Conservation (phyloP, 30 jellyfish, hydroid and myxozoan genomes). For the Mastigias papua region DNA sequence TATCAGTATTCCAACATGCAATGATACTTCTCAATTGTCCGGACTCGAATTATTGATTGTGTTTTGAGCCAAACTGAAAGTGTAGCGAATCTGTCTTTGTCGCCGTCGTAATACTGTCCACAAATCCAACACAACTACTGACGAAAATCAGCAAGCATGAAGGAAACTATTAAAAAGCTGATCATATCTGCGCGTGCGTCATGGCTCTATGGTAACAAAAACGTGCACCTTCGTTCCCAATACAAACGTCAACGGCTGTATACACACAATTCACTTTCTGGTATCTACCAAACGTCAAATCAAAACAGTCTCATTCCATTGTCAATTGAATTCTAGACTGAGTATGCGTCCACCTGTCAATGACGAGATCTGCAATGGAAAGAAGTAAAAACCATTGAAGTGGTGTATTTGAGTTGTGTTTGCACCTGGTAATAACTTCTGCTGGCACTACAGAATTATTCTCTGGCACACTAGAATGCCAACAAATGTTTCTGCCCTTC, state of each 20-base stretch:
- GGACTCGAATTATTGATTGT: too few relatives aligned
- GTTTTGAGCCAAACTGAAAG: neutral
- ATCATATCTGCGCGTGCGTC: constrained; percentile 6
- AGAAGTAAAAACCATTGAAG: too few relatives aligned
- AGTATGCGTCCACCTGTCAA: too few relatives aligned
- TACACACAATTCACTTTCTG: neutral
- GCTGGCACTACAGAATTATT: too few relatives aligned
- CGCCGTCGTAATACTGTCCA: neutral
- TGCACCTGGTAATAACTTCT: too few relatives aligned
- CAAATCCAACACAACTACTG: neutral
- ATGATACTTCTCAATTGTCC: neutral
- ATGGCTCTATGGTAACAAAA: constrained; percentile 3
- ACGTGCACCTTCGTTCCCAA: neutral
- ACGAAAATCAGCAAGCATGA: neutral
- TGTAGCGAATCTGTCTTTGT: neutral
- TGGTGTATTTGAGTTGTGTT: too few relatives aligned
- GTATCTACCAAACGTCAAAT: neutral
- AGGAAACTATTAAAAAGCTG: neutral
- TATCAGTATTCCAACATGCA: neutral
- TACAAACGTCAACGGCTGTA: neutral
- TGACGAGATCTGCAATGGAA: too few relatives aligned
- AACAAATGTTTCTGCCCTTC: too few relatives aligned
- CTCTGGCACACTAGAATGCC: too few relatives aligned
- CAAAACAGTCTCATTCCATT: neutral
- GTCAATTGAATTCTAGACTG: neutral